phyloP scores from a whole-genome alignment of 2,888 invertebrate species.

The Luperina testacea region DNA sequence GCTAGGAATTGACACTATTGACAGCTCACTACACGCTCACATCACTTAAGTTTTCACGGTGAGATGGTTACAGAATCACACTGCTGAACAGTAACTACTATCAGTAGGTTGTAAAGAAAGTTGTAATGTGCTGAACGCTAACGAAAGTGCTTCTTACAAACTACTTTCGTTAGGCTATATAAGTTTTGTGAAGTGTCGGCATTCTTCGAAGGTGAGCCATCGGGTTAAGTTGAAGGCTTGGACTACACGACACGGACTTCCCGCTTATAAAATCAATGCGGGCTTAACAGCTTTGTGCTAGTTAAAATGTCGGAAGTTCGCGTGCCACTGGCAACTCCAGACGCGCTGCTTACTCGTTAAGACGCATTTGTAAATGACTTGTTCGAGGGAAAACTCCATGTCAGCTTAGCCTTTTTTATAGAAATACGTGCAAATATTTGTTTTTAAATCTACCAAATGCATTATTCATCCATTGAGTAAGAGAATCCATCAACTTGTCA shows the following conservation, averaged over 20 bases:
- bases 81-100: conserved; percentile 63
- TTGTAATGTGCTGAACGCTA: conserved; percentile 69
- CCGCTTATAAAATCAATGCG: conserved; percentile 82
- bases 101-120: conserved; percentile 72
- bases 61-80: no score
- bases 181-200: conserved; percentile 75
- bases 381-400: conserved; percentile 62
- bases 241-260: conserved; percentile 65
- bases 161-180: conserved; percentile 79
- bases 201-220: conserved; percentile 73
- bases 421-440: conserved; percentile 33
- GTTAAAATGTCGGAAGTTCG: conserved; percentile 80
- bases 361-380: conserved; percentile 69
- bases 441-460: conserved; percentile 16
- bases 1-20: no score
- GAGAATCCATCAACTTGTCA: no score
- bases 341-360: conserved; percentile 63
- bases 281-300: conserved; percentile 80
- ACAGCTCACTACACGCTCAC: no score
- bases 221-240: conserved; percentile 72
- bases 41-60: no score
- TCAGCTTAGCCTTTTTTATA: conserved; percentile 48
- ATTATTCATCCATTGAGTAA: neutral
- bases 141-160: conserved; percentile 76
- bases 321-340: conserved; percentile 73